Evolutionary conservation across 2,113 vertebrate genomes (phyloP), one percentile per base, ranked within the genome.

Genomic region (Callospermophilus lateralis): DNA sequence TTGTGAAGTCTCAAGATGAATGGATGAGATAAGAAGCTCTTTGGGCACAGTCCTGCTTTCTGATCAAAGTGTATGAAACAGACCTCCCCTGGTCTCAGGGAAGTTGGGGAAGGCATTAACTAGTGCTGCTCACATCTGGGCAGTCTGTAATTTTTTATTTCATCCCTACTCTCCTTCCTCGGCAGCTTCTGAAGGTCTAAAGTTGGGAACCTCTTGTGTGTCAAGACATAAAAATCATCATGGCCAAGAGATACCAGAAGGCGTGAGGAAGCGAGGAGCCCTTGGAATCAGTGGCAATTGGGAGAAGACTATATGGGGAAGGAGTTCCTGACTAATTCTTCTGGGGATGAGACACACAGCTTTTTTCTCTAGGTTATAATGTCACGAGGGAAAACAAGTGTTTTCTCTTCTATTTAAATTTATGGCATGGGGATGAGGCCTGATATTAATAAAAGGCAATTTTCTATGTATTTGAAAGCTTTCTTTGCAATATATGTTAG

Each of bases 381-480:
- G n/a, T 61, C 48, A 67, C 0, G 67, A 24, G 51, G 48, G 11
- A 16, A 89, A 94, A 79, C 2, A 34, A 45, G 9, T 67, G 1
- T 92, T 95, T 83, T 28, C 10, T 65, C 6, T 93, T 22, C 9
- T 92, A 9, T 89, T 96, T 80, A 96, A 78, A 90, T 77, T 45
- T 79, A 65, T 70, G 51, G 22, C 30, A 76, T 65, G 22, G 42
- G 7, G 6, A 55, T 61, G 88, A 39, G 95, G 51, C 95, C 65
- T 94, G 65, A 70, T 95, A 89, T 91, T 84, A 94, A 94, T 79
- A 94, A 97, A 90, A 80, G 15, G 53, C 28, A 51, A 37, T 90
- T 96, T 94, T 86, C 19, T 74, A 24, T 90, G 67, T 76, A 93
- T 26, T 4, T 77, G 39, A 92, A 92, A 61, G 8, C 1, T 16